phyloP scores from a whole-genome alignment of 2,113 vertebrate species.

The Glaucidium brasilianum region DNA sequence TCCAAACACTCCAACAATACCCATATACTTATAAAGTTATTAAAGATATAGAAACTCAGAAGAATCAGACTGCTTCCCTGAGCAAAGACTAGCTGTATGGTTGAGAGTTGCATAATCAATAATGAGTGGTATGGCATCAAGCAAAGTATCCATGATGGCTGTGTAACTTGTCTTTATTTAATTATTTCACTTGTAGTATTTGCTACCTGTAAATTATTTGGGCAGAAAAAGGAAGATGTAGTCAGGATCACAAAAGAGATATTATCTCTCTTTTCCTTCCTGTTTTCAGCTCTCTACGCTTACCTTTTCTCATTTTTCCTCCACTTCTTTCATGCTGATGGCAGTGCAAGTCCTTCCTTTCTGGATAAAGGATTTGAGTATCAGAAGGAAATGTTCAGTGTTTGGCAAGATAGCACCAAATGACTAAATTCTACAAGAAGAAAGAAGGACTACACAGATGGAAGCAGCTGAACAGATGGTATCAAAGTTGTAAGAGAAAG shows the following conservation, averaged over 20 bases:
- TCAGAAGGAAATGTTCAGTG: not conserved
- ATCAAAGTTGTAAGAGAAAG: not conserved
- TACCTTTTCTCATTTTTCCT: not conserved
- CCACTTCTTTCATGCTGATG: not conserved
- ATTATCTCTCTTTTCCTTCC: not conserved
- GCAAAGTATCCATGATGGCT: not conserved
- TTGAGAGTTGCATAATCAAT: not conserved
- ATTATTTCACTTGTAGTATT: not conserved
- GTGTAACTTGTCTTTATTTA: not conserved
- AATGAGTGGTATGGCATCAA: not conserved
- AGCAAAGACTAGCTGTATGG: not conserved
- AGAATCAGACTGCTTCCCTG: not conserved
- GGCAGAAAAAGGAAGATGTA: not conserved
- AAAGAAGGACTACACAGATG: not conserved
- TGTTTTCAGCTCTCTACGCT: not conserved
- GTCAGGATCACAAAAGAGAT: not conserved
- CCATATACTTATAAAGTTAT: not conserved
- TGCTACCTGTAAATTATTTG: not conserved
- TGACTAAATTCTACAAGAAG: not conserved
- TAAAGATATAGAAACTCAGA: not conserved
- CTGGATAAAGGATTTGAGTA: not conserved
- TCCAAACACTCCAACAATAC: not conserved
- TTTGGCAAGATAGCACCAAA: not conserved
- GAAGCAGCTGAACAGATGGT: not conserved
- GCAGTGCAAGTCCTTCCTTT: not conserved